Conservation (phyloP, 2,888 invertebrate species). For the Apocheima hispidaria region DNA sequence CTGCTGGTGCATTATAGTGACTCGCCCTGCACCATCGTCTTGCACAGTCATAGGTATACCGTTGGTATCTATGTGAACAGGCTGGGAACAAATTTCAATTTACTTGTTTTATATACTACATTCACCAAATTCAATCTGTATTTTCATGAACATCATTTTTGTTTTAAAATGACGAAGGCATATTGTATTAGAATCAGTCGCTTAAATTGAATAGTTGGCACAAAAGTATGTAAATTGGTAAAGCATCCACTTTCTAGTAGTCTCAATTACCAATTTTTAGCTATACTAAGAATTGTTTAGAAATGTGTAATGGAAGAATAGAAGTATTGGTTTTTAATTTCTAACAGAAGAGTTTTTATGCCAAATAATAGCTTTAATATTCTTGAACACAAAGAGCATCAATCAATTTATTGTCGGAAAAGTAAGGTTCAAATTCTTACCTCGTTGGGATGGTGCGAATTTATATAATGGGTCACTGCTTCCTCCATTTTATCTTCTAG, state of each 20-base stretch:
- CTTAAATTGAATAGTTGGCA: neutral
- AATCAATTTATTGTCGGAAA: too few relatives aligned
- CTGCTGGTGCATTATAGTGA: slow-evolving; percentile 78
- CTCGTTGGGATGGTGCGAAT: slow-evolving; percentile 72
- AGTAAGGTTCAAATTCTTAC: slow-evolving; percentile 48
- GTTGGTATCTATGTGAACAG: slow-evolving; percentile 74
- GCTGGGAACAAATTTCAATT: slow-evolving; percentile 52
- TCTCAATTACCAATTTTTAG: too few relatives aligned
- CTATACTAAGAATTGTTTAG: neutral
- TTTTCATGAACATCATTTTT: neutral
- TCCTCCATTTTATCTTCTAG: slow-evolving; percentile 77
- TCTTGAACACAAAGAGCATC: slow-evolving; percentile 13
- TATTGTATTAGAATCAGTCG: neutral
- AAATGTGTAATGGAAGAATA: neutral
- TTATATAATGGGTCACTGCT: slow-evolving; percentile 78
- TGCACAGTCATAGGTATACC: slow-evolving; percentile 71
- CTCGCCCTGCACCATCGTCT: slow-evolving; percentile 70
- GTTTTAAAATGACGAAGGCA: neutral
- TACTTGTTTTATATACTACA: neutral
- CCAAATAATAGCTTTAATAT: neutral
- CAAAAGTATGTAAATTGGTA: slow-evolving; percentile 3
- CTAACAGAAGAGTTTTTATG: neutral
- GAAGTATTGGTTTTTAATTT: neutral
- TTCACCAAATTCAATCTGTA: neutral
- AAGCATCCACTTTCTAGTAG: neutral